Conservation (phyloP, 2,113 vertebrate species). For the Addax nasomaculatus region DNA sequence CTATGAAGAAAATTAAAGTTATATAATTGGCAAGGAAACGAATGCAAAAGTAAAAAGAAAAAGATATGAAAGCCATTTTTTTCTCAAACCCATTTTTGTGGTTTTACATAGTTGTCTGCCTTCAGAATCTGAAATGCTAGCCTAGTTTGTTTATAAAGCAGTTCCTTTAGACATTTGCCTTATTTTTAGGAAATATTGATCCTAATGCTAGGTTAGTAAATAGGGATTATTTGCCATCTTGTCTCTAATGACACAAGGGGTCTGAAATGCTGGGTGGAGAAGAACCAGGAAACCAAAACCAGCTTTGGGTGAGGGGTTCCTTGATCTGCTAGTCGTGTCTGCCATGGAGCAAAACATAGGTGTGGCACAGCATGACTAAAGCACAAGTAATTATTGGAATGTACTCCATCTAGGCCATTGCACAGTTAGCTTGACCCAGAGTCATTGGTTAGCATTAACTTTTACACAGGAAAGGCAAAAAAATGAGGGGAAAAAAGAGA, state of each 20-base stretch:
- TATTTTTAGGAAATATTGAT: not conserved
- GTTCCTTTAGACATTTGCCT: not conserved
- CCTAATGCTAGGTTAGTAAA: not conserved
- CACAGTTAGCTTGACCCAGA: not conserved
- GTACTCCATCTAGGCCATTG: not conserved
- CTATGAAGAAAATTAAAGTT: not conserved
- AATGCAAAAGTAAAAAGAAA: not conserved
- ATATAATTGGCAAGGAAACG: not conserved
- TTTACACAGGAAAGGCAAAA: not conserved
- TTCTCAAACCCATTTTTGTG: not conserved
- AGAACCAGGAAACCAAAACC: not conserved
- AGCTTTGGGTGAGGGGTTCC: not conserved
- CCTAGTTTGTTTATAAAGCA: not conserved
- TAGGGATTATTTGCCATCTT: not conserved
- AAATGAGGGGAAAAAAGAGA: fast-evolving
- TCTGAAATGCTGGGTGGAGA: not conserved
- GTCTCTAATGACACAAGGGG: not conserved
- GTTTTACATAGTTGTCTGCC: not conserved
- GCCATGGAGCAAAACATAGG: not conserved
- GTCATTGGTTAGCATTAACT: not conserved
- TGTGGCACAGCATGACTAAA: fast-evolving
- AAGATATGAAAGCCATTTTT: not conserved
- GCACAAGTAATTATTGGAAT: not conserved
- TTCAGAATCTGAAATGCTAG: not conserved
- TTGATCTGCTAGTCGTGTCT: not conserved